These are phyloP conservation scores for Mesorhabditis spiculigera DNA, from an alignment of 2,888 invertebrate genomes.

Conservation along the genomic window DNA sequence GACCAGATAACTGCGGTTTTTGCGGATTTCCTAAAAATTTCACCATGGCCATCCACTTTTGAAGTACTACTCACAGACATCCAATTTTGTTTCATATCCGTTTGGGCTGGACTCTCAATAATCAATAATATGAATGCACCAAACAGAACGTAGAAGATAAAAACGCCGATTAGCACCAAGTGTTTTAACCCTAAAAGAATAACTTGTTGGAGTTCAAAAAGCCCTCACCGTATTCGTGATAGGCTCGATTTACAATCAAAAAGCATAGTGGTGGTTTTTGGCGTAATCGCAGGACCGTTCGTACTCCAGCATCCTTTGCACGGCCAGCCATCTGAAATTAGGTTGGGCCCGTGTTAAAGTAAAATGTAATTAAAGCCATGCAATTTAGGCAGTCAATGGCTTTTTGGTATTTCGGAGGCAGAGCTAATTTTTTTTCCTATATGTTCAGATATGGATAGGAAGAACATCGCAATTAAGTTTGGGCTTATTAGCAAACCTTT, in stretches of 20 bases:
- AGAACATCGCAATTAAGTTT: no score
- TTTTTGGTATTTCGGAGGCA: no score
- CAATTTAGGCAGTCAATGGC: no score
- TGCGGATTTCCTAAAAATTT: constrained; percentile 23
- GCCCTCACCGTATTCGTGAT: constrained; percentile 36
- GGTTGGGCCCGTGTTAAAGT: no score
- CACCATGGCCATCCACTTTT: background rate
- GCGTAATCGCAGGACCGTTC: constrained; percentile 34
- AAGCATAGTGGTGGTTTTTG: constrained; percentile 43
- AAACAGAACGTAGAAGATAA: constrained; percentile 33
- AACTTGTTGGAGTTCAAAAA: background rate
- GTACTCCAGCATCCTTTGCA: constrained; percentile 38
- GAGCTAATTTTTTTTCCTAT: no score
- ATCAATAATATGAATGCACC: constrained; percentile 40
- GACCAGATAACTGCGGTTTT: constrained; percentile 29
- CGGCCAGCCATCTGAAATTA: constrained; percentile 37
- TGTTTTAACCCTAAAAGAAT: constrained; percentile 30
- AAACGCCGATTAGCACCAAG: constrained; percentile 36
- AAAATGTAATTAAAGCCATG: no score
- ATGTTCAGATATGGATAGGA: no score
- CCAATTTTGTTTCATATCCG: constrained; percentile 28
- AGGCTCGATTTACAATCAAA: constrained; percentile 34
- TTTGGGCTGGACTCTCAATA: constrained; percentile 37
- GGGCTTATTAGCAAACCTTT: no score
- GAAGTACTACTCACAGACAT: constrained; percentile 10